phyloP scores from a whole-genome alignment of 1,140 invertebrate species.

The Gonioctena quinquepunctata region DNA sequence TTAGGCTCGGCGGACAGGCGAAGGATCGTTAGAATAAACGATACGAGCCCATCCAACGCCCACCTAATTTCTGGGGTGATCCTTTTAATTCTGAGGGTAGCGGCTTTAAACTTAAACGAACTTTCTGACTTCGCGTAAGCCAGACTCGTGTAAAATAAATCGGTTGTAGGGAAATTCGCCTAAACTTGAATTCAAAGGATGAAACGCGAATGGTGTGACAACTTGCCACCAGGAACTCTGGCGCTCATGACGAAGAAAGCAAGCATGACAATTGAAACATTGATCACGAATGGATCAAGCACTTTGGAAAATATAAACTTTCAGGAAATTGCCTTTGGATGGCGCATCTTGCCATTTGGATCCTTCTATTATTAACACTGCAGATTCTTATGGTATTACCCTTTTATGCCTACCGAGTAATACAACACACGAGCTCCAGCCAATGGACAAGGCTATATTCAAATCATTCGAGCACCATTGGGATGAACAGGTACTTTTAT shows the following conservation, averaged over 20 bases:
- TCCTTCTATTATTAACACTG: conserved; percentile 30
- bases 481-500: conserved; percentile 16
- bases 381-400: conserved; percentile 6
- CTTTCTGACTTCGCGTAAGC: no score
- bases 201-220: conserved; percentile 39
- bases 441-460: conserved; percentile 51
- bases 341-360: conserved; percentile 51
- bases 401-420: conserved; percentile 8
- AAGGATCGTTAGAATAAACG: no score
- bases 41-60: no score
- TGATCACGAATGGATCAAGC: conserved; percentile 46
- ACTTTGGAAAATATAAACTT: conserved; percentile 46
- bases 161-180: no score
- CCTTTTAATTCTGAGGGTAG: no score
- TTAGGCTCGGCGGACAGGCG: no score
- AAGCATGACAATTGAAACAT: conserved; percentile 49
- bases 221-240: conserved; percentile 42
- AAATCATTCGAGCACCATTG: conserved; percentile 22
- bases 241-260: conserved; percentile 49
- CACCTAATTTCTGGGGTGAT: no score
- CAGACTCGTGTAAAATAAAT: no score
- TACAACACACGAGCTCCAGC: conserved; percentile 55
- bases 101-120: no score
- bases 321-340: conserved; percentile 48
- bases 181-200: no score